A percentile compares a stretch with the other conserved stretches of the same genome.
Evolutionary conservation across 2,797 vertebrate genomes (phyloP).

Genomic region (Scyliorhinus canicula): DNA sequence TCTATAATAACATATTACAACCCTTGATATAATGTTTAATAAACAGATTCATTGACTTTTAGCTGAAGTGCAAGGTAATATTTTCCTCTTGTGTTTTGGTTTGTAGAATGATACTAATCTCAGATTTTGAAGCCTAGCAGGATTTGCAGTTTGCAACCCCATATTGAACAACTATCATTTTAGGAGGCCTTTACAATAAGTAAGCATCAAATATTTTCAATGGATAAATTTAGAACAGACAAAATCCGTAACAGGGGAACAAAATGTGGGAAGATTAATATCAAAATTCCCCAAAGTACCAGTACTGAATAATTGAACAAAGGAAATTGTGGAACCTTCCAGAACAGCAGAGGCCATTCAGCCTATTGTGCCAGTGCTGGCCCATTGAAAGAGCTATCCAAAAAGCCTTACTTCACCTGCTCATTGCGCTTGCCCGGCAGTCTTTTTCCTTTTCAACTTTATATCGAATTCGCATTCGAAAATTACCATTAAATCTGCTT

Average conservation of each 20-base stretch:
- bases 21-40: conserved; percentile 14
- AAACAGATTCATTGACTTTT: conserved; percentile 26
- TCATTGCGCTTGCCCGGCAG: not conserved
- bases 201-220: not conserved
- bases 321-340: not conserved
- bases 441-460: not conserved
- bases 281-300: not conserved
- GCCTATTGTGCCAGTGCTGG: not conserved
- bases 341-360: not conserved
- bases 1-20: not conserved
- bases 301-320: not conserved
- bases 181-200: not conserved
- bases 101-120: no score
- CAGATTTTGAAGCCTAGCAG: not conserved
- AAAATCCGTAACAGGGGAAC: not conserved
- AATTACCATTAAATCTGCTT: not conserved
- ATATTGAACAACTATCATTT: no score
- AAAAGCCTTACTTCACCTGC: not conserved
- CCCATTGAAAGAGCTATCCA: not conserved
- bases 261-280: not conserved
- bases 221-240: not conserved
- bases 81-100: not conserved
- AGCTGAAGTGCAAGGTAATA: conserved; percentile 16
- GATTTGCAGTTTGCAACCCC: not conserved
- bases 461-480: not conserved